phyloP scores from a whole-genome alignment of 2,797 vertebrate genomes.

The Enteromius treurensis region DNA sequence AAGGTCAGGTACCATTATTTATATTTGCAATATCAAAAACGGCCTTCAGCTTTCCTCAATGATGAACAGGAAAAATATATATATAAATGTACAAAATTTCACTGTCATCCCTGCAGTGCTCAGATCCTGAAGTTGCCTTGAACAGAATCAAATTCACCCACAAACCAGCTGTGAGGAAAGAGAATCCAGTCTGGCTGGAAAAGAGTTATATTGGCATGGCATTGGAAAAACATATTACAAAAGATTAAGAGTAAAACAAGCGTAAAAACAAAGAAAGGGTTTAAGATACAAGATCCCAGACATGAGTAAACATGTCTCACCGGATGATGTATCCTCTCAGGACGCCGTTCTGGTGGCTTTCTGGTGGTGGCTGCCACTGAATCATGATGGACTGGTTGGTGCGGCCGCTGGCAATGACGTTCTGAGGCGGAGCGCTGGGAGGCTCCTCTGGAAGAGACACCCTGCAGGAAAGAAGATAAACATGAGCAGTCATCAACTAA shows the following conservation, averaged over 20 bases:
- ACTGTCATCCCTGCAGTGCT: background rate
- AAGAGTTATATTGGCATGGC: background rate
- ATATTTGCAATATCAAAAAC: constrained; percentile 46
- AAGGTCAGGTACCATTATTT: constrained; percentile 50
- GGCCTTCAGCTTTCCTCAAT: constrained; percentile 48
- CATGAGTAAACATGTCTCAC: constrained; percentile 68
- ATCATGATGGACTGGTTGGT: constrained; percentile 99
- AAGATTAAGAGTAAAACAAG: constrained; percentile 12
- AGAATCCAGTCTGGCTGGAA: background rate
- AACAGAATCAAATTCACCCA: constrained; percentile 14
- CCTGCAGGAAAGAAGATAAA: constrained; percentile 66
- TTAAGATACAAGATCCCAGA: background rate
- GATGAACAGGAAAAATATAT: constrained; percentile 28
- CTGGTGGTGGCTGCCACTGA: constrained; percentile 95
- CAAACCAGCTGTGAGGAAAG: constrained; percentile 11
- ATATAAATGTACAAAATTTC: constrained; percentile 33
- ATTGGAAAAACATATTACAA: background rate
- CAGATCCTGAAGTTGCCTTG: constrained; percentile 16
- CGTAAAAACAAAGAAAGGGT: background rate
- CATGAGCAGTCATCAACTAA: background rate
- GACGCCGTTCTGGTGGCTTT: constrained; percentile 94
- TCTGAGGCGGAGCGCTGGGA: constrained; percentile 91
- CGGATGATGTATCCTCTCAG: constrained; percentile 91
- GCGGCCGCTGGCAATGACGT: constrained; percentile 92
- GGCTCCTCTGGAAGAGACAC: constrained; percentile 94